Base-by-base conservation (phyloP, 2,797 vertebrate species). In the Leuciscus waleckii region DNA sequence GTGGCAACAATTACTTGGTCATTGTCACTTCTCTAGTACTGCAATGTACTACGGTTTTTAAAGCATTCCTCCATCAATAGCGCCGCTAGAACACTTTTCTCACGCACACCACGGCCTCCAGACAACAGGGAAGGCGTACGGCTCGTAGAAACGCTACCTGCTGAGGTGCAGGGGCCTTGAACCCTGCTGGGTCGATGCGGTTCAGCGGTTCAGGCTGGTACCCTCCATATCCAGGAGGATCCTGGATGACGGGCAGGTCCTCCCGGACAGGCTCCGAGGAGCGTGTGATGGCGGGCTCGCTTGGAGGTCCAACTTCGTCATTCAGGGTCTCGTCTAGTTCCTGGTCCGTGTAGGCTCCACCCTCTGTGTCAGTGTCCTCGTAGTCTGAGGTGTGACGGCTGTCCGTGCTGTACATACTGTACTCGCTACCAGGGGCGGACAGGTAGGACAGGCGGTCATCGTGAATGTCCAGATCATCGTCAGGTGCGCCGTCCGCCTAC, bases 371-470 rank as follows among this genome's bases (percentile, higher is more conserved):
- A 17, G 98, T 99, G 94, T 99, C 98, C 91, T 99, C 98, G 16
- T 99, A 99, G 94, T 99, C 98, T 29, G 98, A 99, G 29, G 98
- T 99, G 95, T 99, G 98, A 88, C 98, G 97, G 92, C 98, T 99
- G 95, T 99, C 98, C 51, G 98, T 99, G 95, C 98, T 99, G 96
- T 99, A 99, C 98, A 99, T 99, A 86, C 98, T 99, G 95, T 99
- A 99, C 92, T 99, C 98, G 88, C 98, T 99, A 92, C 98, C 98
- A 41, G 98, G 98, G 56, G 98, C 98, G 4, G 98, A 99, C 93
- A 99, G 94, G 95, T 99, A 99, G 91, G 98, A 99, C 91, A 99
- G 96, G 65, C 98, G 98, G 95, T 99, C 98, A 67, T 99, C 98
- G 0, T 99, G 98, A 92, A 99, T 95, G 90, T 99, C 98, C 93